A percentile compares a stretch with the other conserved stretches of the same genome.
Evolutionary conservation across 2,113 vertebrate species (phyloP).

Genomic region (Crotalus tigris): DNA sequence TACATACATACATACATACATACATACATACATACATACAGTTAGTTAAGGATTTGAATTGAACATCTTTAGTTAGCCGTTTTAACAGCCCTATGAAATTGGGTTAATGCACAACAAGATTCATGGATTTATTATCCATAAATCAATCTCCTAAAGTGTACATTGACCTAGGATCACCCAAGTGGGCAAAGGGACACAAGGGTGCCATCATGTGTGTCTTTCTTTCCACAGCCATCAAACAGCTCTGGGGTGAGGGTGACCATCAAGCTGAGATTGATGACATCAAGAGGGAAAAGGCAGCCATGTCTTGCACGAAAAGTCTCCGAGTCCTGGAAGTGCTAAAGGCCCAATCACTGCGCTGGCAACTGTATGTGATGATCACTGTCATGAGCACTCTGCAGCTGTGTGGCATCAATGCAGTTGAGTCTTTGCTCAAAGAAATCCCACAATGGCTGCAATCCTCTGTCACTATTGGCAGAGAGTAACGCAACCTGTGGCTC

Average conservation of each 20-base stretch:
- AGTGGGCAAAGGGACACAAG: background rate
- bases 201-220: background rate
- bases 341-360: constrained; percentile 66
- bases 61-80: no score
- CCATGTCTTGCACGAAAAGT: constrained; percentile 50
- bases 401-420: constrained; percentile 83
- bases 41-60: no score
- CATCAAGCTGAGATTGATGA: constrained; percentile 76
- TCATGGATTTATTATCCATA: background rate
- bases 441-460: background rate
- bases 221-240: constrained; percentile 70
- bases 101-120: no score
- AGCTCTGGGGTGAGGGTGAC: constrained; percentile 78
- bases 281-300: constrained; percentile 74
- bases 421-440: constrained; percentile 54
- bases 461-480: background rate
- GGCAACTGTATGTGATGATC: constrained; percentile 76
- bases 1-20: no score
- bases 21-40: no score
- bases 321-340: constrained; percentile 74
- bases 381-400: constrained; percentile 71
- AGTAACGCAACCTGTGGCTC: background rate
- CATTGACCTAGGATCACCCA: background rate
- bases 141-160: background rate
- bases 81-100: no score